Conservation (phyloP, 2,888 invertebrate genomes). For the Craniophora ligustri region DNA sequence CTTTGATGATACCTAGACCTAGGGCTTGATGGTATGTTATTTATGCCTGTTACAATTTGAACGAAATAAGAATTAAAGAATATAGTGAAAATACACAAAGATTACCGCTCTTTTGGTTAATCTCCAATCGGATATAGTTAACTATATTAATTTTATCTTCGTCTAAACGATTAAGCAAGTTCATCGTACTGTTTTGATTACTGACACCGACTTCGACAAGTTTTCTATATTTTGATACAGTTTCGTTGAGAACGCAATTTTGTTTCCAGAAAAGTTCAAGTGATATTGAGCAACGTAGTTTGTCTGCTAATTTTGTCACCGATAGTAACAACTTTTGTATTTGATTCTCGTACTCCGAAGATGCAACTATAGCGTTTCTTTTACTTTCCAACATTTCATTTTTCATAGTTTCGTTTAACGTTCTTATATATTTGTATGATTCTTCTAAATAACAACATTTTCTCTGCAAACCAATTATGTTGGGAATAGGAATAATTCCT, state of each 20-base stretch:
- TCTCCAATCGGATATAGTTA: slow-evolving; percentile 66
- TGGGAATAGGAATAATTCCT: slow-evolving; percentile 68
- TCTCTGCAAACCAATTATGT: slow-evolving; percentile 68
- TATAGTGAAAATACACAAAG: no score
- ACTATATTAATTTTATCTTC: slow-evolving; percentile 79
- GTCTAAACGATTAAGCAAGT: slow-evolving; percentile 62
- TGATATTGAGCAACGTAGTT: slow-evolving; percentile 82
- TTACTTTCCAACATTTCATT: slow-evolving; percentile 83
- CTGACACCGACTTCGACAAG: slow-evolving; percentile 67
- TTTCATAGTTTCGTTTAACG: slow-evolving; percentile 85
- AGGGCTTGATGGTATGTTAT: no score
- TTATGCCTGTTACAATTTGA: neutral
- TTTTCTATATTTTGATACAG: slow-evolving; percentile 85
- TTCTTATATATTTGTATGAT: slow-evolving; percentile 79
- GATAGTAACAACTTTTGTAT: slow-evolving; percentile 77
- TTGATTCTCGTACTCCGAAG: slow-evolving; percentile 78
- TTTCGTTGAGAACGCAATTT: slow-evolving; percentile 83
- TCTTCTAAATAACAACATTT: slow-evolving; percentile 82
- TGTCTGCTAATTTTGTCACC: slow-evolving; percentile 79
- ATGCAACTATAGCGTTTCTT: slow-evolving; percentile 78
- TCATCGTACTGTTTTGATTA: slow-evolving; percentile 54
- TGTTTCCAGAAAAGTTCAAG: slow-evolving; percentile 84
- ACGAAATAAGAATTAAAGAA: no score
- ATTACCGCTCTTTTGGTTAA: slow-evolving; percentile 44
- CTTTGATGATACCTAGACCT: no score